Conservation (phyloP, 2,113 vertebrate genomes). For the Chamaea fasciata region DNA sequence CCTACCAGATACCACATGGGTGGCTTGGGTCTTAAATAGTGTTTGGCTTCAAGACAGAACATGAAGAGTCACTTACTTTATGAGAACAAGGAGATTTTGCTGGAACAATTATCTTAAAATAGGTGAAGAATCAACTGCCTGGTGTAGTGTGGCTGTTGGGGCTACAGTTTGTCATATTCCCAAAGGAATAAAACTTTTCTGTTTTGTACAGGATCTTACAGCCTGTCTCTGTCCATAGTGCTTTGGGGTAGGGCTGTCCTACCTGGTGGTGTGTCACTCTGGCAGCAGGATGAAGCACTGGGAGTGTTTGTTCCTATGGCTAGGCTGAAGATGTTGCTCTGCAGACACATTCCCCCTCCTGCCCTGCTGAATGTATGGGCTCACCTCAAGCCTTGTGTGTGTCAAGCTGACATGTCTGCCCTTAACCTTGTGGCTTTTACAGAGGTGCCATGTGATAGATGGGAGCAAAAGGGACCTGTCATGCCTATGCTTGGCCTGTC, state of each 20-base stretch:
- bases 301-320: neutral
- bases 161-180: neutral
- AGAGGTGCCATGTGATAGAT: neutral
- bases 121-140: neutral
- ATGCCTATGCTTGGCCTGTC: neutral
- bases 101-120: neutral
- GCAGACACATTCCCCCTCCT: neutral
- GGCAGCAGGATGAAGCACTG: neutral
- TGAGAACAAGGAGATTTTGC: neutral
- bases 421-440: neutral
- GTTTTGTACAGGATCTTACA: neutral
- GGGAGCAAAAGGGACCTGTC: neutral
- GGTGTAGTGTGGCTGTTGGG: neutral
- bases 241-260: neutral
- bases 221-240: accelerated
- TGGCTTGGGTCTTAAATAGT: neutral
- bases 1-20: neutral
- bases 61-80: neutral
- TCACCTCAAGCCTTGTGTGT: neutral
- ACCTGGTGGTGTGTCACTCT: neutral
- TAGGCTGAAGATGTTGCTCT: neutral
- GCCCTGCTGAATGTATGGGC: neutral
- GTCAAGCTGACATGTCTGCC: neutral
- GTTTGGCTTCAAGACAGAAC: neutral
- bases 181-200: neutral